These are phyloP conservation scores for Patella pellucida DNA, from an alignment of 2,888 invertebrate species.

Conservation along the genomic window DNA sequence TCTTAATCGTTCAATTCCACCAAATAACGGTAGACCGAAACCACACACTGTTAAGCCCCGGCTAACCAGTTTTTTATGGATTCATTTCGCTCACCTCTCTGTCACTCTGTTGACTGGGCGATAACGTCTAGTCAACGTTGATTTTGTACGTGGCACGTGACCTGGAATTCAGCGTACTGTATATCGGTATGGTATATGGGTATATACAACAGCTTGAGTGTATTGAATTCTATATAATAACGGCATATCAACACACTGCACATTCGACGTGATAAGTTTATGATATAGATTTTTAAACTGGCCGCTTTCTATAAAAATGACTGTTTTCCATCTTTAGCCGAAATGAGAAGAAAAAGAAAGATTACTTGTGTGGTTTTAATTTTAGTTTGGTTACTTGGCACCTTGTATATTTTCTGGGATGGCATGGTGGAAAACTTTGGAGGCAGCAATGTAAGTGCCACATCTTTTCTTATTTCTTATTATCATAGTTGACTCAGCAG, in stretches of 20 bases:
- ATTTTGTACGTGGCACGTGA: slow-evolving; percentile 9
- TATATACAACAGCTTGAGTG: background rate
- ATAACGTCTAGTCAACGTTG: background rate
- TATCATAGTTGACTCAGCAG: too few relatives aligned
- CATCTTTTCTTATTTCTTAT: too few relatives aligned
- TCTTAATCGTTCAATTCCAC: too few relatives aligned
- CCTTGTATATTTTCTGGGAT: slow-evolving; percentile 1
- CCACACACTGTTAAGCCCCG: too few relatives aligned
- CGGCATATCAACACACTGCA: too few relatives aligned
- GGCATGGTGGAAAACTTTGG: background rate
- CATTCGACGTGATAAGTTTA: too few relatives aligned
- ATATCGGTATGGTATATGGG: background rate
- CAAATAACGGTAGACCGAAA: too few relatives aligned
- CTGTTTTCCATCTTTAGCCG: background rate
- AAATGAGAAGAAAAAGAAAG: slow-evolving; percentile 10
- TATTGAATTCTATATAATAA: too few relatives aligned
- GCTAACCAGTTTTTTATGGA: too few relatives aligned
- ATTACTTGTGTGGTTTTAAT: background rate
- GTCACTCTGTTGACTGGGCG: background rate
- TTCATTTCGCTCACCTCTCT: too few relatives aligned
- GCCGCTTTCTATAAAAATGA: too few relatives aligned
- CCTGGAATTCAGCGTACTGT: background rate
- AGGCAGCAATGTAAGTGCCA: background rate
- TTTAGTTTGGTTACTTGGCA: slow-evolving; percentile 1
- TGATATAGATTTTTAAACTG: too few relatives aligned